Base-by-base conservation (phyloP, 2,113 vertebrate genomes). In the Perognathus longimembris region DNA sequence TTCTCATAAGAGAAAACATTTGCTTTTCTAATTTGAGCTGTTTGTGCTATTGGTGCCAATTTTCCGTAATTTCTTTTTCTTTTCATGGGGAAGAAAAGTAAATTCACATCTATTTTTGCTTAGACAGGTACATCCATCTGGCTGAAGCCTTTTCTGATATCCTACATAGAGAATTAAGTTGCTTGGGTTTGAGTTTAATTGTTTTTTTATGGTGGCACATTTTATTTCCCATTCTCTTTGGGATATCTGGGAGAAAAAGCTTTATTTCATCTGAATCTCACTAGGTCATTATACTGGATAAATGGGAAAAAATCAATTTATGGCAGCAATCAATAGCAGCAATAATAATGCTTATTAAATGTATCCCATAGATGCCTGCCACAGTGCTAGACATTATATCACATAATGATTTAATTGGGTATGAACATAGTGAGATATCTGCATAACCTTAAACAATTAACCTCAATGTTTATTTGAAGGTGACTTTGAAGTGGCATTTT, bases 281-380 rank as follows among this genome's bases (percentile, higher is more conserved):
- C 34, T 79, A 57, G 36, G 36, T 92, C 50, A 61, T 85, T 34
- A 30, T 5, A 70, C 22, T 59, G 54, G 14, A 34, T 64, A 2
- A 85, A 9, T 91, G 87, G 50, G 50, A 90, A 78, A 77, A 87
- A 92, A 77, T 69, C 17, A 64, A 38, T 74, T 82, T 82, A 67
- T 40, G 59, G 24, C 66, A 63, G n/a, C 26, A 57, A 45, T 85
- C 73, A 75, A 67, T 84, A 75, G 78, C 40, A 74, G 22, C n/a
- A 73, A 88, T 32, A 64, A 57, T 61, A 85, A 28, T 71, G 36
- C 14, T 50, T 76, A 79, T 59, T 73, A 66, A 74, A 73, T 17
- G 3, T 82, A 7, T 54, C 32, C 28, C 36, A 1, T 71, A 36
- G 61, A 69, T 86, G 26, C 30, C 38, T 85, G 30, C 28, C n/a